phyloP scores from a whole-genome alignment of 2,797 vertebrate species.

The Ceryle rudis region DNA sequence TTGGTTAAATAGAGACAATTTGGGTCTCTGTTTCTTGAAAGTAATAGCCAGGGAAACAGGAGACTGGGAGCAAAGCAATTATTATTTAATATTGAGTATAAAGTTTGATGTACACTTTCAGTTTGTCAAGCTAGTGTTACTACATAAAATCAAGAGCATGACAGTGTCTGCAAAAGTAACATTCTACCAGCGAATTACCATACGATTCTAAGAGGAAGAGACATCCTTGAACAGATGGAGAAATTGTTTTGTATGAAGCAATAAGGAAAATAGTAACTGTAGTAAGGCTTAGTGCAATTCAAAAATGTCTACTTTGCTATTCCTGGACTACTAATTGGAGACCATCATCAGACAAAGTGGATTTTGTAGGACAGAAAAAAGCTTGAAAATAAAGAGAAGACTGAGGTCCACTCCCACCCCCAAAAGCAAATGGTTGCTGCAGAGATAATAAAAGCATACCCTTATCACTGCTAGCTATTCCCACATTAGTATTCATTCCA shows the following conservation, averaged over 20 bases:
- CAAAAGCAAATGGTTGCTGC: neutral
- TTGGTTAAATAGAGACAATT: neutral
- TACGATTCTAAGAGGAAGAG: neutral
- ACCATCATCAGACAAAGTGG: neutral
- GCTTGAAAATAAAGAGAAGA: neutral
- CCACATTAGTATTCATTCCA: neutral
- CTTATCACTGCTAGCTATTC: neutral
- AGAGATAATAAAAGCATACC: neutral
- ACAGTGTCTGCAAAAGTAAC: neutral
- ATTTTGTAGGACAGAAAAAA: rapidly evolving
- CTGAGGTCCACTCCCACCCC: neutral
- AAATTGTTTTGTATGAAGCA: neutral
- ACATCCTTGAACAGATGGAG: neutral
- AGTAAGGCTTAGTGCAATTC: neutral
- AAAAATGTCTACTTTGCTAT: neutral
- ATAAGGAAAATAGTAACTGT: neutral
- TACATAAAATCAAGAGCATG: neutral
- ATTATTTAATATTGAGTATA: neutral
- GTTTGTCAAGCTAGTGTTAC: neutral
- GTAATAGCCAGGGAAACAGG: neutral
- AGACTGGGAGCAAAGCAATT: neutral
- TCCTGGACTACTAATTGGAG: neutral
- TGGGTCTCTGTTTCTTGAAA: neutral
- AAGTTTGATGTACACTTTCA: neutral
- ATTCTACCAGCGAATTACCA: neutral